These are phyloP conservation scores for Dasyprocta punctata DNA, from an alignment of 2,113 vertebrate genomes.

Conservation along the genomic window DNA sequence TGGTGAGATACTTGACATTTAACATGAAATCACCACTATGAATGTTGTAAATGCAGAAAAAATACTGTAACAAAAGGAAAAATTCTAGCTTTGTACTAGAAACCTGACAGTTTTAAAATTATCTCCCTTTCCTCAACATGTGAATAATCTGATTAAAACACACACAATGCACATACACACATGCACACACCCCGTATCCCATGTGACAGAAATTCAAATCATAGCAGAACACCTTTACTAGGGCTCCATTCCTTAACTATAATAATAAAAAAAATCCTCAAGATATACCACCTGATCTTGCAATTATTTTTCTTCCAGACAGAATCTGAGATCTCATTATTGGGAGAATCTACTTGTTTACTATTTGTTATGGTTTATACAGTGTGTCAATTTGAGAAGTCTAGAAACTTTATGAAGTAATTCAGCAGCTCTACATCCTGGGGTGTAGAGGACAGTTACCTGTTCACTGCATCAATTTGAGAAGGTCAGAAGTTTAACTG, in stretches of 20 bases:
- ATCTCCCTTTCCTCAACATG: neutral
- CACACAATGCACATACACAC: too few relatives aligned
- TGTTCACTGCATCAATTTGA: too few relatives aligned
- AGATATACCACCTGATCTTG: accelerated
- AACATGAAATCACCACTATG: neutral
- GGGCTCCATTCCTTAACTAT: neutral
- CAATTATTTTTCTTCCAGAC: neutral
- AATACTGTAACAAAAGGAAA: neutral
- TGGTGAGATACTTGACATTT: neutral
- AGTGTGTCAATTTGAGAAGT: too few relatives aligned
- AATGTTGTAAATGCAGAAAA: neutral
- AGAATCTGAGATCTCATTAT: neutral
- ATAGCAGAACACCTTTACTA: accelerated
- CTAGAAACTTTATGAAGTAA: too few relatives aligned
- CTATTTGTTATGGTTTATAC: too few relatives aligned
- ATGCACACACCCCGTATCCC: neutral
- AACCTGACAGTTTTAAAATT: neutral
- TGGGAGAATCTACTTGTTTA: neutral
- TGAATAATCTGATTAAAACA: neutral
- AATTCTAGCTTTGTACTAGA: neutral
- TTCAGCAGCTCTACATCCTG: too few relatives aligned
- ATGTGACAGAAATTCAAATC: neutral
- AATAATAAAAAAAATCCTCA: neutral
- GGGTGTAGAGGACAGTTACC: too few relatives aligned
- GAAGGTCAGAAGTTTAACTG: too few relatives aligned